Evolutionary conservation across 2,113 vertebrate genomes (phyloP).

Genomic region (Carassius auratus): DNA sequence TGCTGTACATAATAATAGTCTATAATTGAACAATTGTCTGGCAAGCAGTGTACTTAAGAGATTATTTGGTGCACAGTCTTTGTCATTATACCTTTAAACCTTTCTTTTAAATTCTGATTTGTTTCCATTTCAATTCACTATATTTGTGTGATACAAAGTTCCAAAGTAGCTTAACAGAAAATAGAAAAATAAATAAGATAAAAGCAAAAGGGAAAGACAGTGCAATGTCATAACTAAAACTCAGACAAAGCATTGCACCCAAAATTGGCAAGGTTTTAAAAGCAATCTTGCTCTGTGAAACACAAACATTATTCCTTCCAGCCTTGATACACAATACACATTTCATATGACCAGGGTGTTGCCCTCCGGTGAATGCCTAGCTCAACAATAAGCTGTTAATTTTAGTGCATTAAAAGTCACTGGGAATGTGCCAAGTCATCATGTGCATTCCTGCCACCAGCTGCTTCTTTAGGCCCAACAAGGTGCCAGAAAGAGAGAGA

Average conservation of each 20-base stretch:
- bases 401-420: slow-evolving; percentile 52
- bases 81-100: neutral
- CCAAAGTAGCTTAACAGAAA: neutral
- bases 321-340: neutral
- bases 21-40: neutral
- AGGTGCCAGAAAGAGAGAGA: neutral
- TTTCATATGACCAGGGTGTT: slow-evolving; percentile 42
- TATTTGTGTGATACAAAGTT: neutral
- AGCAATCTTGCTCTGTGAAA: slow-evolving; percentile 1
- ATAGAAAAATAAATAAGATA: neutral
- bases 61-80: neutral
- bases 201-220: neutral
- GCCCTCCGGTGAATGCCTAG: slow-evolving; percentile 34
- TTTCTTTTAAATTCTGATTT: neutral
- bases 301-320: neutral
- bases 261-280: slow-evolving; percentile 1
- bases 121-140: neutral
- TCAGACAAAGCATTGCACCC: neutral
- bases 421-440: slow-evolving; percentile 54
- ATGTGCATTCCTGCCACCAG: slow-evolving; percentile 53
- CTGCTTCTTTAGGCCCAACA: slow-evolving; percentile 22
- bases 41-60: neutral
- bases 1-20: neutral
- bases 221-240: neutral
- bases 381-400: slow-evolving; percentile 53